Evolutionary conservation across 2,797 vertebrate species (phyloP).

Genomic region (Malacoraja senta): DNA sequence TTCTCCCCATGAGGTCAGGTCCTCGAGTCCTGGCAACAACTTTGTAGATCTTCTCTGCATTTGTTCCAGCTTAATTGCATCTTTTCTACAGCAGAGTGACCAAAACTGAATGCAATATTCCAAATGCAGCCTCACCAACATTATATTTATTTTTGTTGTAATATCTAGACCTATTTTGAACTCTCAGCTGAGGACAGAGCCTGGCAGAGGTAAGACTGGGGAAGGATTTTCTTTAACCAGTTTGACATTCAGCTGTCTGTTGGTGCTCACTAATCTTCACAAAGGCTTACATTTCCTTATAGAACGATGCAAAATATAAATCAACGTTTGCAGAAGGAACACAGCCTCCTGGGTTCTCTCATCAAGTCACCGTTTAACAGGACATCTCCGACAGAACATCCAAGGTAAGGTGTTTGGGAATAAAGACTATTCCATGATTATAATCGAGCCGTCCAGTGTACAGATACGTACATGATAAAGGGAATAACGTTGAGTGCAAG

Average conservation of each 20-base stretch:
- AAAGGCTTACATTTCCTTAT: neutral
- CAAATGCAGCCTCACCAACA: too few species aligned
- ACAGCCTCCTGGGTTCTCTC: constrained; percentile 26
- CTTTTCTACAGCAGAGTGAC: too few species aligned
- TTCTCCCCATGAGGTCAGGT: too few species aligned
- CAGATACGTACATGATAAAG: too few species aligned
- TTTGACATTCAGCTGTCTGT: neutral
- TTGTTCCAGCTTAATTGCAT: too few species aligned
- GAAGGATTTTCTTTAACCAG: neutral
- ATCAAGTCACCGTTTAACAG: constrained; percentile 37
- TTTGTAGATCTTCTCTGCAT: too few species aligned
- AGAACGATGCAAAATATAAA: constrained; percentile 33
- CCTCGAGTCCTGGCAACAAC: too few species aligned
- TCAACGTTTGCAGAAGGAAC: constrained; percentile 10
- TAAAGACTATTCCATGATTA: too few species aligned
- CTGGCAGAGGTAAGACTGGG: constrained; percentile 31
- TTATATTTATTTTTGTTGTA: neutral
- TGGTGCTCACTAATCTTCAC: neutral
- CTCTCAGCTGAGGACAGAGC: constrained; percentile 13
- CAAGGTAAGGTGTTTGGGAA: neutral
- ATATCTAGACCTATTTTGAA: constrained; percentile 38
- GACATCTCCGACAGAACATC: neutral
- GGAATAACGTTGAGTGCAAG: too few species aligned
- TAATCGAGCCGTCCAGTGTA: too few species aligned
- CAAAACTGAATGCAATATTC: too few species aligned